Evolutionary conservation across 2,113 vertebrate genomes (phyloP).

Genomic region (Stictonetta naevosa): DNA sequence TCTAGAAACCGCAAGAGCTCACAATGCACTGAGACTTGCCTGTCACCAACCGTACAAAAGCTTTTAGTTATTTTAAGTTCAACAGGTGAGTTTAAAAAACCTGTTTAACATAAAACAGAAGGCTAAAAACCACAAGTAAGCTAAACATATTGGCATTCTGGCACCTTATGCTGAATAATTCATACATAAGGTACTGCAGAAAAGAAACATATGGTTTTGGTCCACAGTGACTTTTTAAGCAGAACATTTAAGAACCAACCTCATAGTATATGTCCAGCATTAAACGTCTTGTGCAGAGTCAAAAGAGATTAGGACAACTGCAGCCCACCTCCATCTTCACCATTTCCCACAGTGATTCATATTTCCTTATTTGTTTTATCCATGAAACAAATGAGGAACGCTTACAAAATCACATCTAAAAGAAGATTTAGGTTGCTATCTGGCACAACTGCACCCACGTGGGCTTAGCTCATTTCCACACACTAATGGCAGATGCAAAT

Average conservation of each 20-base stretch:
- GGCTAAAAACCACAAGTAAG: conserved; percentile 67
- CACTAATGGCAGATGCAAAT: neutral
- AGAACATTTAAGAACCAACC: conserved; percentile 58
- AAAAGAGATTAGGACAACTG: neutral
- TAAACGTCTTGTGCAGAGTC: neutral
- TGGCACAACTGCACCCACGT: neutral
- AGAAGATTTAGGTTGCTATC: neutral
- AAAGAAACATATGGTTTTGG: conserved; percentile 71
- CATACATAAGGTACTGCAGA: conserved; percentile 69
- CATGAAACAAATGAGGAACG: neutral
- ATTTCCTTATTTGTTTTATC: neutral
- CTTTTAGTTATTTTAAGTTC: conserved; percentile 21
- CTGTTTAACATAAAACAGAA: conserved; percentile 54
- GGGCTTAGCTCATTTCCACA: neutral
- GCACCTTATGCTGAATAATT: conserved; percentile 75
- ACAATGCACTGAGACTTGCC: neutral
- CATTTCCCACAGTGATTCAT: neutral
- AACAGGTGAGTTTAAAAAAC: conserved; percentile 61
- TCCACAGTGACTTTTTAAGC: conserved; percentile 61
- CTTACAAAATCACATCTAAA: neutral
- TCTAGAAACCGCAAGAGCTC: neutral
- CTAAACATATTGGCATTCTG: conserved; percentile 68
- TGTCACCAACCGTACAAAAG: neutral
- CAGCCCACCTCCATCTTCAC: neutral
- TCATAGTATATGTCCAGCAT: conserved; percentile 36